Evolutionary conservation across 2,113 vertebrate species (phyloP).

Genomic region (Ictalurus furcatus): DNA sequence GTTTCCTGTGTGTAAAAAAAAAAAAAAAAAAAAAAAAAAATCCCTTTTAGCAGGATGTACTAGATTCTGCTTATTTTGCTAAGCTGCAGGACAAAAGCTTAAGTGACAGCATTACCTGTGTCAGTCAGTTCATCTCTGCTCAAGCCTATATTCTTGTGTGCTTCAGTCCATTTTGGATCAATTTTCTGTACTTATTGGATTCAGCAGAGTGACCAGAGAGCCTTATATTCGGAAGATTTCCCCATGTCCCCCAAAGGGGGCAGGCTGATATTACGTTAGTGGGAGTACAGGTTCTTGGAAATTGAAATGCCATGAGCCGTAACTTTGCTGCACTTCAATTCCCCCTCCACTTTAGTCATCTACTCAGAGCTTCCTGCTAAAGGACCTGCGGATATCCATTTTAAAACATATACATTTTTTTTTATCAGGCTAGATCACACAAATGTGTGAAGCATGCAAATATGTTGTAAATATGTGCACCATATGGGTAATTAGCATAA

Average conservation of each 20-base stretch:
- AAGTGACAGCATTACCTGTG: slow-evolving; percentile 12
- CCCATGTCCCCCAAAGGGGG: not conserved
- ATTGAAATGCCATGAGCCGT: slow-evolving; percentile 24
- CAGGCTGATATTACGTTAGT: not conserved
- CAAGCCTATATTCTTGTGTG: not conserved
- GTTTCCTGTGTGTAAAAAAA: too few species aligned
- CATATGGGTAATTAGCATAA: not conserved
- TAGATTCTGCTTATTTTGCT: not conserved
- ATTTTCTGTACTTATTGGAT: not conserved
- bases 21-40: too few species aligned
- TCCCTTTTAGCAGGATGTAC: not conserved
- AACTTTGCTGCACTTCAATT: slow-evolving; percentile 25
- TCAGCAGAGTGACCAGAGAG: not conserved
- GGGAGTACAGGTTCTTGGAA: slow-evolving; percentile 7
- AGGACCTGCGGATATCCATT: not conserved
- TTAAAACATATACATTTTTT: not conserved
- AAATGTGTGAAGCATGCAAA: not conserved
- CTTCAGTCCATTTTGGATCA: not conserved
- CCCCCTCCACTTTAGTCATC: not conserved
- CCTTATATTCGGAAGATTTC: not conserved
- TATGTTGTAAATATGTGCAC: slow-evolving; percentile 13
- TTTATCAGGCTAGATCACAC: not conserved
- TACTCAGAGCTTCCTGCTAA: slow-evolving; percentile 5
- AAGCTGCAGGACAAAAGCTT: slow-evolving; percentile 10
- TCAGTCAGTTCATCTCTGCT: not conserved